phyloP scores from a whole-genome alignment of 2,888 invertebrate genomes.

The Drosophila diplacantha region DNA sequence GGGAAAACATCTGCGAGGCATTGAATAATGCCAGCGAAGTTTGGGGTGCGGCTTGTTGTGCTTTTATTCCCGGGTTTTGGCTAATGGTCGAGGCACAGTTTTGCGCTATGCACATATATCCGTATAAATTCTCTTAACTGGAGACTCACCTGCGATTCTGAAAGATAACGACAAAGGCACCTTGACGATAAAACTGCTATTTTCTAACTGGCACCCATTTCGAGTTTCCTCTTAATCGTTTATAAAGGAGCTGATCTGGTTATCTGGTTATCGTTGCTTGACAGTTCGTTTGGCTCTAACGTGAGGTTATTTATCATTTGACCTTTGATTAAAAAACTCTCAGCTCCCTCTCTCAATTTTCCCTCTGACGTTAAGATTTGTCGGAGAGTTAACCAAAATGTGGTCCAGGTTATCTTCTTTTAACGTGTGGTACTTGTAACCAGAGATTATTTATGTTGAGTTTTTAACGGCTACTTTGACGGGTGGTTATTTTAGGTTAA shows the following conservation, averaged over 20 bases:
- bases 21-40: conserved; percentile 48
- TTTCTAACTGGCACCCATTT: no score
- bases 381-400: no score
- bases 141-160: background rate
- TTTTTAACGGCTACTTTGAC: background rate
- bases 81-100: conserved; percentile 29
- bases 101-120: background rate
- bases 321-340: background rate
- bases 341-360: no score
- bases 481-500: background rate
- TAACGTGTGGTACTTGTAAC: no score
- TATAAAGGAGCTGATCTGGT: background rate
- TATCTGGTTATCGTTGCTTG: background rate
- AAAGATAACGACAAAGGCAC: background rate
- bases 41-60: conserved; percentile 51
- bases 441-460: background rate
- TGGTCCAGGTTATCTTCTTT: no score
- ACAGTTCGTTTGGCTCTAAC: background rate
- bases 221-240: background rate
- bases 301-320: background rate
- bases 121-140: no score
- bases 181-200: background rate
- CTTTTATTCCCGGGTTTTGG: conserved; percentile 22
- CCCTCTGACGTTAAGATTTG: no score
- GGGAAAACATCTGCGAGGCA: conserved; percentile 49